These are phyloP conservation scores for Laothoe populi DNA, from an alignment of 2,888 invertebrate genomes.

Conservation along the genomic window DNA sequence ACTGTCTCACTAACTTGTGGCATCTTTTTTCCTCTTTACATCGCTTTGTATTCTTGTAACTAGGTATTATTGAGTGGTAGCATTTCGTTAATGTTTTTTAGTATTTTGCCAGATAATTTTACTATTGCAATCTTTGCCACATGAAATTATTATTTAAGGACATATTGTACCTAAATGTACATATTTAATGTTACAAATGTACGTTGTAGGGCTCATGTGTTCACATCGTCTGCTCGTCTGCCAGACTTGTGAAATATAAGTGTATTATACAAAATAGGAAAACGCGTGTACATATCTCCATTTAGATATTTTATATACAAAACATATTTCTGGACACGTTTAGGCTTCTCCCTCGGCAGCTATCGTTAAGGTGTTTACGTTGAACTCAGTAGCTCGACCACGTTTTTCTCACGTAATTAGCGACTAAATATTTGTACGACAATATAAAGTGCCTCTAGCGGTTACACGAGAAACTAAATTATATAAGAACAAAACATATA, in stretches of 20 bases:
- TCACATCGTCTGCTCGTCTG: constrained; percentile 62
- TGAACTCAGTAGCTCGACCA: no score
- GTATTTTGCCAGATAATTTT: constrained; percentile 57
- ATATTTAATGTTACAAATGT: constrained; percentile 52
- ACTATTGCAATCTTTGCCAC: constrained; percentile 68
- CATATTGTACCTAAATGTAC: constrained; percentile 49
- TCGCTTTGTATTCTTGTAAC: constrained; percentile 45
- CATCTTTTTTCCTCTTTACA: constrained; percentile 47
- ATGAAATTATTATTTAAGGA: constrained; percentile 29
- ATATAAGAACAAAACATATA: no score
- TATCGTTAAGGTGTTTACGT: constrained; percentile 17
- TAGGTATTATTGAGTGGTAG: constrained; percentile 63
- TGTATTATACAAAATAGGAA: constrained; percentile 47
- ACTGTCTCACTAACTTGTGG: constrained; percentile 47
- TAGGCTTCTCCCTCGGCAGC: constrained; percentile 27
- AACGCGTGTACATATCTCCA: constrained; percentile 48
- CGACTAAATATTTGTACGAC: no score
- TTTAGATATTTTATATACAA: constrained; percentile 14
- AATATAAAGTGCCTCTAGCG: no score
- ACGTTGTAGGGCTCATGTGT: constrained; percentile 59
- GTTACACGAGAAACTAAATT: no score
- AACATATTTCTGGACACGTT: constrained; percentile 16
- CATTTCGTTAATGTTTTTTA: constrained; percentile 54
- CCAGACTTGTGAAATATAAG: constrained; percentile 53
- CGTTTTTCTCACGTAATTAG: no score